phyloP scores from a whole-genome alignment of 2,888 invertebrate species.

The Tetropium fuscum region DNA sequence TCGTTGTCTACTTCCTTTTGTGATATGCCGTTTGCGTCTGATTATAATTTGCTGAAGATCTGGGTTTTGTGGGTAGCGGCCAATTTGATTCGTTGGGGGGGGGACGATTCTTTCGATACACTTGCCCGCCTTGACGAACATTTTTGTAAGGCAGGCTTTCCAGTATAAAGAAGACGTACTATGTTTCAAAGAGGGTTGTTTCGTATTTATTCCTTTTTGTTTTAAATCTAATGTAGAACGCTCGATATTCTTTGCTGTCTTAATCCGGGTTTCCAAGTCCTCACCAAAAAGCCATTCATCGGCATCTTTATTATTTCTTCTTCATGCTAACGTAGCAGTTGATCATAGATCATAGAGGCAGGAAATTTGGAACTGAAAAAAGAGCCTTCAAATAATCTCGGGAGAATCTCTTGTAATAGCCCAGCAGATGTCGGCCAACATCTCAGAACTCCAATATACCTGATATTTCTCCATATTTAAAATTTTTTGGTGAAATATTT shows the following conservation, averaged over 20 bases:
- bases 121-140: not conserved
- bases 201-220: not conserved
- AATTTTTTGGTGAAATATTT: too few species aligned
- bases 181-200: not conserved
- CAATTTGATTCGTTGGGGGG: not conserved
- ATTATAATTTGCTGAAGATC: not conserved
- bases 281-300: not conserved
- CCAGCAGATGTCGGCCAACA: too few species aligned
- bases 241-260: not conserved
- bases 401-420: too few species aligned
- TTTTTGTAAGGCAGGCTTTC: not conserved
- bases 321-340: too few species aligned
- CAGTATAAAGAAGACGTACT: not conserved
- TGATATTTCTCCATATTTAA: too few species aligned
- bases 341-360: too few species aligned
- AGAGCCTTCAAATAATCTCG: too few species aligned
- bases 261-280: not conserved
- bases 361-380: too few species aligned
- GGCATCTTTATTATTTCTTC: not conserved
- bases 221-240: not conserved
- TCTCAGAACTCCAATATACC: too few species aligned
- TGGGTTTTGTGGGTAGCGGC: not conserved
- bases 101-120: not conserved
- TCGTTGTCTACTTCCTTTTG: not conserved
- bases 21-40: not conserved